phyloP scores from a whole-genome alignment of 1,140 invertebrate genomes.

The Leptopilina boulardi region DNA sequence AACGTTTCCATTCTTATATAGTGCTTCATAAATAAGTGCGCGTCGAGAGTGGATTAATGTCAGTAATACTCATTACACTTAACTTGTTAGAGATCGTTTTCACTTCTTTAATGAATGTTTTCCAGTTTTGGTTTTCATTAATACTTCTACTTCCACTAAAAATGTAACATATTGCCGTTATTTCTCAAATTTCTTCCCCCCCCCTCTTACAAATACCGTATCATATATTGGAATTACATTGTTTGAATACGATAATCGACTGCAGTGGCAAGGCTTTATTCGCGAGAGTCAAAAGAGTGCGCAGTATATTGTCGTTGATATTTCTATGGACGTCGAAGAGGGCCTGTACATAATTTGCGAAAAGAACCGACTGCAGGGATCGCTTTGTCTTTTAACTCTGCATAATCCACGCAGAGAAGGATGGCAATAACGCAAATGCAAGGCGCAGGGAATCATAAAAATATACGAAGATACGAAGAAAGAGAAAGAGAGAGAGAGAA shows the following conservation, averaged over 20 bases:
- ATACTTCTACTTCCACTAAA: too few relatives aligned
- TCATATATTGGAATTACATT: slow-evolving; percentile 14
- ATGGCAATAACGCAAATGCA: slow-evolving; percentile 26
- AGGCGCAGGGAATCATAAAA: neutral
- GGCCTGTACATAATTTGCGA: slow-evolving; percentile 29
- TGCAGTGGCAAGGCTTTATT: neutral
- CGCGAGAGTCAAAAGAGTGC: neutral
- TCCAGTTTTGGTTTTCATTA: too few relatives aligned
- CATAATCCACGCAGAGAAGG: neutral
- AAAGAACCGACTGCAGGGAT: neutral
- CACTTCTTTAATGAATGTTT: neutral
- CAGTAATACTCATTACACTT: neutral
- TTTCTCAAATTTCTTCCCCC: neutral
- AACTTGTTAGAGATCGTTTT: neutral
- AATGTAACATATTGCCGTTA: too few relatives aligned
- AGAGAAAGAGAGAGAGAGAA: slow-evolving; percentile 24
- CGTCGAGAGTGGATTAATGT: neutral
- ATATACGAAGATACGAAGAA: slow-evolving; percentile 15
- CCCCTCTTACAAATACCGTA: too few relatives aligned
- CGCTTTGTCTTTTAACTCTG: slow-evolving; percentile 17
- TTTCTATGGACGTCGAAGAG: slow-evolving; percentile 22
- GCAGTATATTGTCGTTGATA: slow-evolving; percentile 31
- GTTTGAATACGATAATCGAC: neutral
- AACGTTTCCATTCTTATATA: neutral
- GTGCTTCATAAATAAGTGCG: neutral